These are phyloP conservation scores for Sorex araneus DNA, from an alignment of 2,113 vertebrate genomes.

Conservation along the genomic window DNA sequence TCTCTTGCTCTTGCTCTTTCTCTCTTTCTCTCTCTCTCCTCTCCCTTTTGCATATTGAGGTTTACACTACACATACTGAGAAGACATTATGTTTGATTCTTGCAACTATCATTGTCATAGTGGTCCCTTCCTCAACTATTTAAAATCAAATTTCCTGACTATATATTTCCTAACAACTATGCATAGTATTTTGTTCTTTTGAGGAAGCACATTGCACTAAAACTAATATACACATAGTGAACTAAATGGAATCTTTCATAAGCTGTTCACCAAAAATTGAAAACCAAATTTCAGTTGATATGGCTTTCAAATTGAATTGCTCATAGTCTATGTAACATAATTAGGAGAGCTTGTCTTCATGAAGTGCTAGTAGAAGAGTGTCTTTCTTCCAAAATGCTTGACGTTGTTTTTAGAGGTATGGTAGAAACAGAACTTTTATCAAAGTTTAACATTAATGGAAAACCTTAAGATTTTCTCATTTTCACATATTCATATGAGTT, in stretches of 20 bases:
- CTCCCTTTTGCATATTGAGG: too few relatives aligned
- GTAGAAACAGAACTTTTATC: conserved; percentile 8
- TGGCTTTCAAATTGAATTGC: conserved; percentile 14
- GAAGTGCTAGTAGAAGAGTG: neutral
- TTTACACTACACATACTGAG: too few relatives aligned
- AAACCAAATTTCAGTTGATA: neutral
- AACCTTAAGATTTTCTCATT: neutral
- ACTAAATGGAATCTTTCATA: neutral
- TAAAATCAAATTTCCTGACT: too few relatives aligned
- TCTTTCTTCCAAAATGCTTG: neutral
- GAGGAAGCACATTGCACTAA: neutral
- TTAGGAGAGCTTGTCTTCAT: neutral
- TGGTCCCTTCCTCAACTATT: too few relatives aligned
- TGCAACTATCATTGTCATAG: too few relatives aligned
- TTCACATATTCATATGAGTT: neutral
- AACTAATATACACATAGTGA: neutral
- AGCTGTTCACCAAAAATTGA: conserved; percentile 22
- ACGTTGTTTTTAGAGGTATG: neutral
- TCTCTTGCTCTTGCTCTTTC: too few relatives aligned
- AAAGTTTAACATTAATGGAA: conserved; percentile 8
- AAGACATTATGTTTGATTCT: too few relatives aligned
- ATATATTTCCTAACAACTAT: too few relatives aligned
- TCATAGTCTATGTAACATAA: neutral
- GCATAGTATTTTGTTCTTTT: neutral
- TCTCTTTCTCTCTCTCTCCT: too few relatives aligned